Conservation (phyloP, 2,113 vertebrate species). For the Dermatemys mawii region DNA sequence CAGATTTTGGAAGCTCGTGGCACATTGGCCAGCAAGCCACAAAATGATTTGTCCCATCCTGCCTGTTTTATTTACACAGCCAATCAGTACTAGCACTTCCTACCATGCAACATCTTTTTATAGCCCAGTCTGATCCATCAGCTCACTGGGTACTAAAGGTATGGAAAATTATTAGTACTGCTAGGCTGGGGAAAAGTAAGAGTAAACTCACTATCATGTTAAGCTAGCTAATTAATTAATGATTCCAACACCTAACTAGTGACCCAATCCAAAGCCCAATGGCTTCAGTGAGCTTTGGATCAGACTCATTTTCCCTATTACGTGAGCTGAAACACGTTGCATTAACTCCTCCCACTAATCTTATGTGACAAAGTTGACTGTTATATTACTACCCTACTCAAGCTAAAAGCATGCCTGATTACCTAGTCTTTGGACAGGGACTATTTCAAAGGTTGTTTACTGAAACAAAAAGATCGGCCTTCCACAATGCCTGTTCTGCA, state of each 20-base stretch:
- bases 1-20: neutral
- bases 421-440: neutral
- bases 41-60: slow-evolving; percentile 55
- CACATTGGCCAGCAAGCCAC: neutral
- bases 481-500: neutral
- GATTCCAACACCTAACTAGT: neutral
- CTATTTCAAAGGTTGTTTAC: neutral
- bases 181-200: neutral
- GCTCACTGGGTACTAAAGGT: slow-evolving; percentile 7
- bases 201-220: neutral
- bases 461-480: neutral
- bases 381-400: neutral
- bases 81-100: neutral
- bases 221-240: neutral
- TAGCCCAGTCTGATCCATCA: slow-evolving; percentile 13
- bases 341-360: neutral
- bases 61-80: slow-evolving; percentile 12
- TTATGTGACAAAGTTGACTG: neutral
- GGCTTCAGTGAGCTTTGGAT: neutral
- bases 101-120: fast-evolving
- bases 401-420: neutral
- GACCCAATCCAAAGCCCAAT: neutral
- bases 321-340: neutral
- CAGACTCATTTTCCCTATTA: neutral
- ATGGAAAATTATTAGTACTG: neutral